Percentiles rank a stretch among this genome's conserved stretches.
Evolutionary conservation across 2,113 vertebrate species (phyloP).

Genomic region (Sinocyclocheilus rhinocerous): DNA sequence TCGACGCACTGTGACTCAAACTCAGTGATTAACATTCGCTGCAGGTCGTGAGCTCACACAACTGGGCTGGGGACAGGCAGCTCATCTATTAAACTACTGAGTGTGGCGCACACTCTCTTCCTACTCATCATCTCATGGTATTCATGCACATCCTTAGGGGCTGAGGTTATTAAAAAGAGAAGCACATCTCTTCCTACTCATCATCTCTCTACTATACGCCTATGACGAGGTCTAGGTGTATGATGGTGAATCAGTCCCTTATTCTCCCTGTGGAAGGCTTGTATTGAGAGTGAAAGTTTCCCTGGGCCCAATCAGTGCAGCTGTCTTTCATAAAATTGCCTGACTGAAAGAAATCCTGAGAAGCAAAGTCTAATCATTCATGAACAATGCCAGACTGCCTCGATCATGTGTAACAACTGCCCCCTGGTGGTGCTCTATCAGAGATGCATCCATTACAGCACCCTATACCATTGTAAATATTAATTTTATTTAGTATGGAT

Average conservation of each 20-base stretch:
- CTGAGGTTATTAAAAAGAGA: slow-evolving; percentile 20
- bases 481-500: background rate
- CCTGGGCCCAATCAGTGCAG: background rate
- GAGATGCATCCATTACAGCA: background rate
- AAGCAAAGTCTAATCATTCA: background rate
- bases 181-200: background rate
- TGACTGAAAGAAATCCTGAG: background rate
- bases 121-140: background rate
- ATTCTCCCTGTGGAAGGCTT: slow-evolving; percentile 17
- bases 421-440: slow-evolving; percentile 20
- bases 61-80: slow-evolving; percentile 29
- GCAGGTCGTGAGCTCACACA: slow-evolving; percentile 38
- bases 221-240: slow-evolving; percentile 2
- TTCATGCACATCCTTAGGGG: slow-evolving; percentile 13
- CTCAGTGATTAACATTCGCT: slow-evolving; percentile 35
- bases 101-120: background rate
- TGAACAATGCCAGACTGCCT: background rate
- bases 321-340: slow-evolving; percentile 25
- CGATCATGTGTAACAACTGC: background rate
- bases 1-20: slow-evolving; percentile 8
- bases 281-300: slow-evolving; percentile 20
- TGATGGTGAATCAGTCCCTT: slow-evolving; percentile 2
- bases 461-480: background rate
- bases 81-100: slow-evolving; percentile 36
- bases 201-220: background rate